Percentiles rank a stretch among this genome's conserved stretches.
Conservation (phyloP, 2,113 vertebrate species). For the Catharus bicknelli region DNA sequence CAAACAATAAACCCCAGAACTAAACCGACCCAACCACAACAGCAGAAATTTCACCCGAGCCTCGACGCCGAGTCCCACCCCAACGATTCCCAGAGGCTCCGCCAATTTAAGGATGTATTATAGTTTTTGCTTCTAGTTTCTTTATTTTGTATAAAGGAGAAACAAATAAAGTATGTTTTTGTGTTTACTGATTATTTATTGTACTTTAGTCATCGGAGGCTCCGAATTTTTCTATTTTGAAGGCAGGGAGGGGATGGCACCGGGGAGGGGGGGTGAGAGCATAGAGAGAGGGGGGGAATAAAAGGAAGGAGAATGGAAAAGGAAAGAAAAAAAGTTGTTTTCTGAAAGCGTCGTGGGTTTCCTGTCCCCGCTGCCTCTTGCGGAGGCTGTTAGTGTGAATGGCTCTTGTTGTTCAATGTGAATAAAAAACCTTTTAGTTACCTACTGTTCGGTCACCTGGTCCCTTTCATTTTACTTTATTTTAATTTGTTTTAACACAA, state of each 20-base stretch:
- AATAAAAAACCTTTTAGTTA: slow-evolving; percentile 80
- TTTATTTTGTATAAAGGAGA: slow-evolving; percentile 88
- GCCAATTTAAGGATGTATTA: slow-evolving; percentile 74
- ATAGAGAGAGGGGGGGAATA: neutral
- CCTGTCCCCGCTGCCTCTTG: slow-evolving; percentile 53
- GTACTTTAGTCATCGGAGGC: slow-evolving; percentile 72
- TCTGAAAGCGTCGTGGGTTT: slow-evolving; percentile 49
- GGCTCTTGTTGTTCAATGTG: slow-evolving; percentile 79
- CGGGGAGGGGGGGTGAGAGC: neutral
- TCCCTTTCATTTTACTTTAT: slow-evolving; percentile 15
- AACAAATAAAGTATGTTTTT: slow-evolving; percentile 85
- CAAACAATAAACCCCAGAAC: neutral
- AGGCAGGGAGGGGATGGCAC: neutral
- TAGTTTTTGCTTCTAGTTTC: slow-evolving; percentile 86
- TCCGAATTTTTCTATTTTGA: slow-evolving; percentile 71
- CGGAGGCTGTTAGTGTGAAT: slow-evolving; percentile 60
- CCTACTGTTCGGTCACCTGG: slow-evolving; percentile 52
- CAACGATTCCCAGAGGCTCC: slow-evolving; percentile 44
- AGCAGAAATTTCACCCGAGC: neutral
- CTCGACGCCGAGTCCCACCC: neutral
- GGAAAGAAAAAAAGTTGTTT: slow-evolving; percentile 36
- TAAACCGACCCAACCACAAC: neutral
- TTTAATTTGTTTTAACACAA: neutral
- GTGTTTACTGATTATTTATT: slow-evolving; percentile 86
- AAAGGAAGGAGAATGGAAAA: neutral